These are phyloP conservation scores for Sesia bembeciformis DNA, from an alignment of 2,888 invertebrate genomes.

Conservation along the genomic window DNA sequence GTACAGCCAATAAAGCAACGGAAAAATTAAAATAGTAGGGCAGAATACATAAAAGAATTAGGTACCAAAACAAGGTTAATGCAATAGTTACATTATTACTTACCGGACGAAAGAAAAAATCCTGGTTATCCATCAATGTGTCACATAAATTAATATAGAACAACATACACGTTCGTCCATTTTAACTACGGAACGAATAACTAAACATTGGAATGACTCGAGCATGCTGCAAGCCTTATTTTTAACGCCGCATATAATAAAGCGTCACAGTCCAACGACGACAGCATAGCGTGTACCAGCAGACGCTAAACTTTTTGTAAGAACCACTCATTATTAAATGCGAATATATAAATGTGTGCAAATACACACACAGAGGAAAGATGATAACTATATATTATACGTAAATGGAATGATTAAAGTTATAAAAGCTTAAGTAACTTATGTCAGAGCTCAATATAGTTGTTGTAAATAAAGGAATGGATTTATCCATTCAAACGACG, in stretches of 20 bases:
- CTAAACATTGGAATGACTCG: conserved; percentile 23
- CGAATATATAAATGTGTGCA: background rate
- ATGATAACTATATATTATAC: background rate
- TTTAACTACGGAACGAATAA: conserved; percentile 16
- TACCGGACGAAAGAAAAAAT: conserved; percentile 22
- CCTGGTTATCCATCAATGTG: conserved; percentile 23
- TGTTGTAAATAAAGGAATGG: too few relatives aligned
- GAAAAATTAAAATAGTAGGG: too few relatives aligned
- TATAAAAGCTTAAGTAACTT: too few relatives aligned
- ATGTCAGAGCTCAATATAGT: too few relatives aligned
- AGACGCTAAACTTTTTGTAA: background rate
- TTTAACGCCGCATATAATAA: conserved; percentile 20
- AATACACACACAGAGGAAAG: background rate
- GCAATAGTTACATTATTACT: conserved; percentile 3
- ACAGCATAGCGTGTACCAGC: background rate
- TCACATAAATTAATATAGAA: conserved; percentile 1
- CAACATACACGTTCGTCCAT: conserved; percentile 15
- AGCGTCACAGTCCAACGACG: conserved; percentile 9
- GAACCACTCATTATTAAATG: background rate
- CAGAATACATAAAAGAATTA: too few relatives aligned
- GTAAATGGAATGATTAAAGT: too few relatives aligned
- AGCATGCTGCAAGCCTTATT: conserved; percentile 21
- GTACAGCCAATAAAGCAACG: too few relatives aligned
- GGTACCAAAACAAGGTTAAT: too few relatives aligned
- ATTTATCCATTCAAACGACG: too few relatives aligned